These are phyloP conservation scores for Orius laevigatus DNA, from an alignment of 1,140 invertebrate genomes.

Conservation along the genomic window DNA sequence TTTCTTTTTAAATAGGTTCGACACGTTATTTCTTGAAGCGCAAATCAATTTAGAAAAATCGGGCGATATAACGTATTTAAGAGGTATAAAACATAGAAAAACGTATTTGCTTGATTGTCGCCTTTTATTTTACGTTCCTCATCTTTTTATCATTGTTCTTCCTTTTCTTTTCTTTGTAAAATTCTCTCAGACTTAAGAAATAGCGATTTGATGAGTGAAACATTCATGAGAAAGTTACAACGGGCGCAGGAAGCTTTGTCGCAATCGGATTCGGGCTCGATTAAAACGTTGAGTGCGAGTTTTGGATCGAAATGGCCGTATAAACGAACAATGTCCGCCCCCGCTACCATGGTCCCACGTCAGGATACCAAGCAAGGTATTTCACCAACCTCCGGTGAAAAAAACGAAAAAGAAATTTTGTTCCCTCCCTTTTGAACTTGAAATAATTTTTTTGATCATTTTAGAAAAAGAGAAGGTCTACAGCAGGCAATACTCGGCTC, in stretches of 20 bases:
- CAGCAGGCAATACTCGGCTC: constrained; percentile 74
- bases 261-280: constrained; percentile 37
- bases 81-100: constrained; percentile 37
- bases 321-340: constrained; percentile 82
- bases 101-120: constrained; percentile 7
- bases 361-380: constrained; percentile 62
- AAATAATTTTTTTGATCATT: constrained; percentile 13
- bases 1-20: constrained; percentile 95
- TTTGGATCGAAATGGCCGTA: constrained; percentile 90
- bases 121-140: constrained; percentile 1
- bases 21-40: constrained; percentile 86
- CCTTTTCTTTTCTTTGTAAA: constrained; percentile 1
- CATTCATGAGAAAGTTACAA: constrained; percentile 72
- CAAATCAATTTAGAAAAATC: constrained; percentile 73
- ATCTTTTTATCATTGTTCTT: constrained; percentile 7
- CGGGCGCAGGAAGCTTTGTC: constrained; percentile 73
- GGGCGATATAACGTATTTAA: constrained; percentile 60
- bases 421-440: not conserved
- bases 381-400: not conserved
- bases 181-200: constrained; percentile 60
- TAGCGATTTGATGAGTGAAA: constrained; percentile 75
- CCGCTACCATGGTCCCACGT: constrained; percentile 59
- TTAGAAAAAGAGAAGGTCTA: constrained; percentile 78
- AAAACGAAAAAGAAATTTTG: not conserved
- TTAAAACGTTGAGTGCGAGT: constrained; percentile 75